Evolutionary conservation across 92 coral and sea anemone genomes (phyloP), one percentile per base, ranked within the genome.

Genomic region (Phenganax marumi): DNA sequence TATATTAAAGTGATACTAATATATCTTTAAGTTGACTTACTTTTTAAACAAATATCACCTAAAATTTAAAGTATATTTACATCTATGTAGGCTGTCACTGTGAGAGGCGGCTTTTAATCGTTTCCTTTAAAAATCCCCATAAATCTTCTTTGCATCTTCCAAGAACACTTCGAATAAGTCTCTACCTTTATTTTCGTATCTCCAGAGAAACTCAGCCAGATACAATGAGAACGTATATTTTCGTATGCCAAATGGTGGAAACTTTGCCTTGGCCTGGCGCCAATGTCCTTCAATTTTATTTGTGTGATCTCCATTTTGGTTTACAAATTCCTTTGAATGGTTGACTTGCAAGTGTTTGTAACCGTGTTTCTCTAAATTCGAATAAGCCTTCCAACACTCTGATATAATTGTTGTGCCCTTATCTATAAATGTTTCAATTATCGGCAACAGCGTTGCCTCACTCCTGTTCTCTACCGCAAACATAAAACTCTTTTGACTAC

Each of bases 271-370:
- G 50, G 84, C 81, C 50, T 89, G 89, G 65, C 89, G 46, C 91
- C 89, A 89, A 62, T 89, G 91, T 8, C 91, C 90, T 84, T 87
- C 90, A 46, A 87, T 87, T 79, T 79, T 88, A 43, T 88, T 88
- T 55, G 86, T 88, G 70, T 85, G 89, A 82, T 88, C 83, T 12
- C 89, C 91, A 54, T 73, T 74, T 47, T 26, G 66, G 70, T 84
- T 84, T n/a, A 77, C 84, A 80, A 85, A 88, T 75, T 88, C 89
- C 55, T 85, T 69, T 3, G 86, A 80, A 57, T 88, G 91, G 77
- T 88, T 88, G 8, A 88, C 91, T 1, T 80, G 79, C 74, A 71
- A 50, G 65, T 88, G 91, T 10, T 33, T 63, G 50, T 88, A 85
- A n/a, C 91, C 89, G 69, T 88, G 58, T 39, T 81, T 81, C 58